A percentile compares a stretch with the other conserved stretches of the same genome.
These are phyloP conservation scores for Elaphurus davidianus DNA, from an alignment of 2,113 vertebrate species.

Conservation along the genomic window DNA sequence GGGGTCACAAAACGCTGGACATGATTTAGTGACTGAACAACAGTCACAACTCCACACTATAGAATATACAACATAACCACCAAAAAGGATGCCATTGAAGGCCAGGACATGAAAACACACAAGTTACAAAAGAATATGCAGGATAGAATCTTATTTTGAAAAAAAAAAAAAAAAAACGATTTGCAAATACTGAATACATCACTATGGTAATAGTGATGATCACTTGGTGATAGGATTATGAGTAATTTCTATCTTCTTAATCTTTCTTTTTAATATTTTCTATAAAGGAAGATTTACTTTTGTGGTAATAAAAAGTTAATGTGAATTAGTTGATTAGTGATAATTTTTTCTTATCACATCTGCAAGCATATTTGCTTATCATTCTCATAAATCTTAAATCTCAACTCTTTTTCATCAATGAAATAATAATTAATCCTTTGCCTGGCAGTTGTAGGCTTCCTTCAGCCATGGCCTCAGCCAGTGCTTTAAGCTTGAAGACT, in stretches of 20 bases:
- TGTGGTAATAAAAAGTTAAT: not conserved
- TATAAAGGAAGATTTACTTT: not conserved
- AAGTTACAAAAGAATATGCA: conserved; percentile 1
- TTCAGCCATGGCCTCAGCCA: not conserved
- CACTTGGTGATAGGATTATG: not conserved
- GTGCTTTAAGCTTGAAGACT: not conserved
- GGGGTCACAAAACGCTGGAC: not conserved
- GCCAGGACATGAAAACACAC: not conserved
- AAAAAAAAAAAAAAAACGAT: not conserved
- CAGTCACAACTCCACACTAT: not conserved
- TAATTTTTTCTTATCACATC: not conserved
- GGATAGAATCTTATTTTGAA: not conserved
- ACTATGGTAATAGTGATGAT: not conserved
- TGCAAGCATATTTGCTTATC: not conserved
- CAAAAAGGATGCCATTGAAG: not conserved
- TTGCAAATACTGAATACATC: not conserved
- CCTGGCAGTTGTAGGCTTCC: not conserved
- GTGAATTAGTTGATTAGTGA: not conserved
- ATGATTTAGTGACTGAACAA: not conserved
- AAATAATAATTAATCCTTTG: not conserved
- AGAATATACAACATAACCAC: not conserved
- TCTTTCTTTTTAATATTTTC: not conserved
- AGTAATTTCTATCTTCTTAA: not conserved
- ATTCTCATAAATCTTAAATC: not conserved
- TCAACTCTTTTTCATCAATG: not conserved